These are phyloP conservation scores for Augiades crinisus DNA, from an alignment of 2,888 invertebrate species.

Conservation along the genomic window DNA sequence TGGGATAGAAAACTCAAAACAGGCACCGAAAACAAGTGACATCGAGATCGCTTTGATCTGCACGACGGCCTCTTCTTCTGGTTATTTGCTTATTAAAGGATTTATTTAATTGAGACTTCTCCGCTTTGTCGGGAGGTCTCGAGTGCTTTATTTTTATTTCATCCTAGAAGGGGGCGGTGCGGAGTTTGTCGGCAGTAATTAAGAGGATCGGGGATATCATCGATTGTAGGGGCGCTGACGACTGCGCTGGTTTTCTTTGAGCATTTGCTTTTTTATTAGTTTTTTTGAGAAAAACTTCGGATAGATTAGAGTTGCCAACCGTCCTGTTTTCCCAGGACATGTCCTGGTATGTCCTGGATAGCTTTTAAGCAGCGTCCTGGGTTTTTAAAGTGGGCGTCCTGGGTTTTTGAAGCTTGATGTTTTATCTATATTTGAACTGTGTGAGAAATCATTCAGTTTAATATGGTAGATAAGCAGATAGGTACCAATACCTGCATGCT, in stretches of 20 bases:
- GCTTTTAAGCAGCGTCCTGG: too few species aligned
- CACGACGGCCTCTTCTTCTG: slow-evolving; percentile 40
- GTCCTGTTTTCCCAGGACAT: too few species aligned
- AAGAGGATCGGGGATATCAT: not conserved
- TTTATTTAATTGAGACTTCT: slow-evolving; percentile 51
- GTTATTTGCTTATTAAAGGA: slow-evolving; percentile 62
- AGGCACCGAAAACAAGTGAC: not conserved
- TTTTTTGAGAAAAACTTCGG: not conserved
- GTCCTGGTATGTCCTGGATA: too few species aligned
- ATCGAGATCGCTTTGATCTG: slow-evolving; percentile 48
- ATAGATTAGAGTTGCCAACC: too few species aligned
- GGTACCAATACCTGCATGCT: too few species aligned
- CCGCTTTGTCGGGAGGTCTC: slow-evolving; percentile 28
- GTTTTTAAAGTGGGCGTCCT: too few species aligned
- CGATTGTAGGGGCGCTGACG: not conserved
- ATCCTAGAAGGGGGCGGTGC: not conserved
- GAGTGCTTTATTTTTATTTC: slow-evolving; percentile 15
- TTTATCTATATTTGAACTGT: too few species aligned
- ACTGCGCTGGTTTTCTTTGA: not conserved
- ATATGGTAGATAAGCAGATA: too few species aligned
- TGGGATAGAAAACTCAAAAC: too few species aligned
- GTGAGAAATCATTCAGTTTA: too few species aligned
- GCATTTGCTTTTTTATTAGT: not conserved
- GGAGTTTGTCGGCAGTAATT: not conserved
- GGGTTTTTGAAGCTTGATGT: too few species aligned